Conservation (phyloP, 1,140 invertebrate genomes). For the Chionoecetes opilio region DNA sequence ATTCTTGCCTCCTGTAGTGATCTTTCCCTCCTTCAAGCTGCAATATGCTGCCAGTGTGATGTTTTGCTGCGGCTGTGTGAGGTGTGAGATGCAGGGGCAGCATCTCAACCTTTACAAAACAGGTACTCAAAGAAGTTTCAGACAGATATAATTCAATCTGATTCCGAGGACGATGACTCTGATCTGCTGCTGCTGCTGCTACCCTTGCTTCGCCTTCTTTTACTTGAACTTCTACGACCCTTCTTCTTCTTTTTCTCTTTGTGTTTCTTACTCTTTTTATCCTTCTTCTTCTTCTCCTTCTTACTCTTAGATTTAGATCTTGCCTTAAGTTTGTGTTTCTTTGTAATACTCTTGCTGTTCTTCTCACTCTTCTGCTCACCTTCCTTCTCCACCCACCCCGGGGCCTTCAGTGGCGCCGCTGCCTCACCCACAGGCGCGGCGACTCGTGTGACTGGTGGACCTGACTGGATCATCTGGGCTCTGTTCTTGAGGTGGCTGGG, state of each 20-base stretch:
- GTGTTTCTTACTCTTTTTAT: slow-evolving; percentile 60
- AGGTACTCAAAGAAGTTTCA: background rate
- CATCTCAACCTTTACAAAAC: too few species aligned
- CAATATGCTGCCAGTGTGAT: too few species aligned
- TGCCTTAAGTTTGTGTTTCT: slow-evolving; percentile 71
- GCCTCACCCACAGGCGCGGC: background rate
- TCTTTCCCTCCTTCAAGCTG: too few species aligned
- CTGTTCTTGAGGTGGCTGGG: slow-evolving; percentile 70
- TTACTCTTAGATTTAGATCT: slow-evolving; percentile 68
- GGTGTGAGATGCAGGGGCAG: too few species aligned
- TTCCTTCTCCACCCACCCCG: slow-evolving; percentile 61
- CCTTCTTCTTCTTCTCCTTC: slow-evolving; percentile 73
- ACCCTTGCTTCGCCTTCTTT: background rate
- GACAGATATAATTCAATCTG: background rate
- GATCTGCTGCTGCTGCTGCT: slow-evolving; percentile 23
- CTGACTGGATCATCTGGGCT: slow-evolving; percentile 51
- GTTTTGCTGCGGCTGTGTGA: too few species aligned
- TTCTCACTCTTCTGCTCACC: background rate
- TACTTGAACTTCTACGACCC: background rate
- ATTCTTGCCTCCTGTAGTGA: too few species aligned
- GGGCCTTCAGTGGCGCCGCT: background rate
- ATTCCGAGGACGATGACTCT: background rate
- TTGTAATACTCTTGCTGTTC: slow-evolving; percentile 53
- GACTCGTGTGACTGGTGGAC: background rate
- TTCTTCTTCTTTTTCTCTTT: slow-evolving; percentile 54